Base-by-base conservation (phyloP, 2,888 invertebrate species). In the Thereva nobilitata region DNA sequence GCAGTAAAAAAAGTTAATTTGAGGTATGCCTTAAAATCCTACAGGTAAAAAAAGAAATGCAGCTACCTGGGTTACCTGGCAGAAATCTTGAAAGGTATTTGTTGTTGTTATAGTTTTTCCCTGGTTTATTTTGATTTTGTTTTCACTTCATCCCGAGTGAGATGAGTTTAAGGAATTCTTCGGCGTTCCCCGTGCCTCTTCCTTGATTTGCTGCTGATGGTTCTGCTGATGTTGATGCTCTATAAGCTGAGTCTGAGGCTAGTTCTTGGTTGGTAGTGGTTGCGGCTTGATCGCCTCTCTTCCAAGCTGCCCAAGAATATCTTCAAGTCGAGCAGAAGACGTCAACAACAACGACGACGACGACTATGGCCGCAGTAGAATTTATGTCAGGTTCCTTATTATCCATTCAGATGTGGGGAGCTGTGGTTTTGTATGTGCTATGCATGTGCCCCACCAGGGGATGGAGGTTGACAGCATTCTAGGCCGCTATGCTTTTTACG, bases 11-110 rank as follows among this genome's bases (percentile, higher is more conserved):
- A 64, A 41, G 53, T 64, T 65, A 65, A 65, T 49, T 65, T 65
- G 50, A 65, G 56, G 50, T 65, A 56, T 50, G 65, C 56, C 49
- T 65, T 64, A 64, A 64, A 64, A 64, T 56, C 64, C 64, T 64
- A 41, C 23, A 23, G 23, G 23, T 23, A 23, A 23, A 23, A 23
- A 23, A 23, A 53, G 53, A 64, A 66, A 66, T 42, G 57, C 45
- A 66, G 66, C 66, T 66, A 66, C 66, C 66, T 57, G 66, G 57
- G 57, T 66, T 66, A 66, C 66, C 57, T 57, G 57, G 35, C 38
- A 57, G 52, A 41, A 53, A 53, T 53, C 53, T 53, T 53, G 44
- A 10, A 42, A 34, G 23, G 37, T 23, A 34, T 57, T 42, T 57
- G 8, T 57, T 57, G 57, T 57, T 45, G 53, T 12, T 52, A 42